A percentile compares a stretch with the other conserved stretches of the same genome.
These are phyloP conservation scores for Meloidogyne chitwoodi DNA, from an alignment of 1,140 invertebrate genomes.

Conservation along the genomic window DNA sequence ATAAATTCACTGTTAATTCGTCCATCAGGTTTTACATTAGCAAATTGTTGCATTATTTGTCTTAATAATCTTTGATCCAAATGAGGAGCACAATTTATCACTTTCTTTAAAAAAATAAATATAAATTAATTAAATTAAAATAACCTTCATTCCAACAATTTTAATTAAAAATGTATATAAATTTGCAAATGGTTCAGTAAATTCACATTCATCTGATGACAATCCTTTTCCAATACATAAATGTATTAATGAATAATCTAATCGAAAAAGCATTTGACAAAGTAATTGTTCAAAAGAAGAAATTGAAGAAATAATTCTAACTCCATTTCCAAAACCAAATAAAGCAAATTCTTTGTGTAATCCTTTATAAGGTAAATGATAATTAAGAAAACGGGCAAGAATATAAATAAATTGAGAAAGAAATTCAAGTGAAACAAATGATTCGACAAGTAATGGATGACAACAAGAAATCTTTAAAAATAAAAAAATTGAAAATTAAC, in stretches of 20 bases:
- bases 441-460: neutral
- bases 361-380: conserved; percentile 9
- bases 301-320: neutral
- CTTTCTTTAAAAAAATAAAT: conserved; percentile 1
- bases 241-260: conserved; percentile 5
- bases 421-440: conserved; percentile 11
- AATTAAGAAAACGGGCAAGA: conserved; percentile 16
- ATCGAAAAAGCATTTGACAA: conserved; percentile 4
- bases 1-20: conserved; percentile 12
- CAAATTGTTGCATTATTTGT: conserved; percentile 22
- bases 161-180: conserved; percentile 6
- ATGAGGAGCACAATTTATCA: neutral
- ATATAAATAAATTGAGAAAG: conserved; percentile 8
- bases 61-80: conserved; percentile 4
- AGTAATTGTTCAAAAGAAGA: neutral
- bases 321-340: neutral
- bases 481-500: neutral
- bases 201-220: conserved; percentile 5
- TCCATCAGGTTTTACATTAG: conserved; percentile 14
- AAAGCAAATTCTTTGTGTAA: conserved; percentile 12
- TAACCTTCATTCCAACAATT: conserved; percentile 2
- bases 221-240: conserved; percentile 8
- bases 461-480: neutral
- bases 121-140: neutral
- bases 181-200: conserved; percentile 9